Evolutionary conservation across 2,113 vertebrate genomes (phyloP).

Genomic region (Zosterops hypoxanthus): DNA sequence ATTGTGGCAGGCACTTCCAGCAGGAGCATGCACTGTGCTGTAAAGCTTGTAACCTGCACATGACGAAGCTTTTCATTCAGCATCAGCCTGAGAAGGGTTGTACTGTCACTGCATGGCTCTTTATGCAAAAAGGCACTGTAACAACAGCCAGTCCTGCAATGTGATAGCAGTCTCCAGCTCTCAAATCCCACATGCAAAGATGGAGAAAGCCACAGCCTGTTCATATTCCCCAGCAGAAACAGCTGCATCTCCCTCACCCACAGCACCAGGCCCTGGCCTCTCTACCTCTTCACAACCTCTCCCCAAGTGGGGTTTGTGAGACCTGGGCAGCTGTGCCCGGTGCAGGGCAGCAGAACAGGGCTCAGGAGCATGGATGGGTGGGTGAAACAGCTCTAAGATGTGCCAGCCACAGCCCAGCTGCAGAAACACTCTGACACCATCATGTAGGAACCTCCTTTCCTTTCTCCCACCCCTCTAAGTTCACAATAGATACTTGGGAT

Average conservation of each 20-base stretch:
- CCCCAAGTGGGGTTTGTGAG: too few species aligned
- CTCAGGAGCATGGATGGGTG: fast-evolving
- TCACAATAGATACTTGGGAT: neutral
- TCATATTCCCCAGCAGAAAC: neutral
- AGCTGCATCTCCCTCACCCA: neutral
- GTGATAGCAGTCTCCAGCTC: neutral
- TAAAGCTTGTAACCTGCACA: neutral
- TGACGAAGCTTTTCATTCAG: neutral
- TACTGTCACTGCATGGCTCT: neutral
- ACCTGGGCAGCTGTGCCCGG: neutral
- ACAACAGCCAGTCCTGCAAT: neutral
- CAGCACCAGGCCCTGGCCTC: fast-evolving
- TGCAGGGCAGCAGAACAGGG: neutral
- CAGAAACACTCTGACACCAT: neutral
- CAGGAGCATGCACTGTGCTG: neutral
- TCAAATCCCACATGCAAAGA: neutral
- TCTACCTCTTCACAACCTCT: neutral
- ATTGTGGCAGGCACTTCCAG: neutral
- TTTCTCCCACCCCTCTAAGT: neutral
- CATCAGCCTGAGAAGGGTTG: neutral
- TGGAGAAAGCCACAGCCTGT: fast-evolving
- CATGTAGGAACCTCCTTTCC: neutral
- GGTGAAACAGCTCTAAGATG: neutral
- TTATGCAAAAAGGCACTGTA: neutral
- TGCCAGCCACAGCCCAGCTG: neutral